phyloP scores from a whole-genome alignment of 2,797 vertebrate genomes.

The Taeniopygia guttata region DNA sequence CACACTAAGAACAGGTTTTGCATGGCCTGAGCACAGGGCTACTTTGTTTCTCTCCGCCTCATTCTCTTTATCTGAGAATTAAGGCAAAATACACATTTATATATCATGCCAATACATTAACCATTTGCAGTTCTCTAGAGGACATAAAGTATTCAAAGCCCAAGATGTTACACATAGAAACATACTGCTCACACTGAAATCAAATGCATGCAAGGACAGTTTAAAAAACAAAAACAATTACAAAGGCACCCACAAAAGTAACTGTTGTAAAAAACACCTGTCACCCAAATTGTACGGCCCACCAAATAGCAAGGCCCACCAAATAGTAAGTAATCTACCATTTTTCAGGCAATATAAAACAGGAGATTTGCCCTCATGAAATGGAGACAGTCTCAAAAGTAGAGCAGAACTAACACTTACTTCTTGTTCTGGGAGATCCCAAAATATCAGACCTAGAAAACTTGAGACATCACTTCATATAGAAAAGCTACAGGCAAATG shows the following conservation, averaged over 20 bases:
- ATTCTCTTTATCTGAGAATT: not conserved
- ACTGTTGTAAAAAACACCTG: not conserved
- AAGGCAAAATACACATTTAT: not conserved
- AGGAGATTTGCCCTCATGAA: not conserved
- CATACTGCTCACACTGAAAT: not conserved
- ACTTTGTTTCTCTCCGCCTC: not conserved
- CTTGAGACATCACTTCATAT: not conserved
- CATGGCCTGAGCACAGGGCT: not conserved
- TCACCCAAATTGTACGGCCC: not conserved
- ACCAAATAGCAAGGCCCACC: not conserved
- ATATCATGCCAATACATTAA: not conserved
- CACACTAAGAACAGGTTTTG: not conserved
- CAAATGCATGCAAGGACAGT: not conserved
- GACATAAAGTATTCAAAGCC: not conserved
- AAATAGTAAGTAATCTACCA: not conserved
- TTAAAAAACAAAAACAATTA: not conserved
- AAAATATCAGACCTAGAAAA: constrained; percentile 66
- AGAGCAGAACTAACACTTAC: constrained; percentile 49
- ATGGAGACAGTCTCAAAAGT: constrained; percentile 9
- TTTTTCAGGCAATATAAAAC: not conserved
- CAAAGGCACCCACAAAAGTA: not conserved
- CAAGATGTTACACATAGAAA: not conserved
- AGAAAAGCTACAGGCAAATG: constrained; percentile 3
- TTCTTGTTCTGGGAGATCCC: constrained; percentile 35
- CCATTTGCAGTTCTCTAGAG: not conserved